Base-by-base conservation (phyloP, 2,888 invertebrate species). In the Leucophora obtusa region DNA sequence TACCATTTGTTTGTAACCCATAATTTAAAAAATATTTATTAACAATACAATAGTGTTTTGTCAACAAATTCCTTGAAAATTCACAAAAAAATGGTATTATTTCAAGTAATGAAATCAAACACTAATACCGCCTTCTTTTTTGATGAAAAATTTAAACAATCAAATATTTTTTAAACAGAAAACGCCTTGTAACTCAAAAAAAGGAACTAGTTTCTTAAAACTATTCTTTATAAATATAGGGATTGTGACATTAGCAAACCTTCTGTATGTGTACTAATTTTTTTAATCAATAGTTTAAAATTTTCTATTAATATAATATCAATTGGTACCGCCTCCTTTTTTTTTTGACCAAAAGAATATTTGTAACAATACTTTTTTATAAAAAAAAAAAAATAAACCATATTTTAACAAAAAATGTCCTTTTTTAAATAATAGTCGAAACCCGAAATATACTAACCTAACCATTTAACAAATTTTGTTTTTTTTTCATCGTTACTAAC, bases 301-400 rank as follows among this genome's bases (percentile, higher is more conserved):
- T 33, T 71, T 65, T 74, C 56, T 53, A 74, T 74, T 66, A 70
- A 66, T 76, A 58, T 28, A 56, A 24, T 72, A 81, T 81, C 81
- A 81, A 77, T 62, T 50, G 66, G 38, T 68, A 58, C 81, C 81
- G 81, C 77, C 77, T 81, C 18, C 77, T 66, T 6, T 53, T 66
- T 6, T 53, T 69, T 60, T n/a, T 65, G 66, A 43, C 63, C 63
- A 63, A 28, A 62, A 50, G n/a, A 8, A 6, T 28, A 43, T 50
- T 28, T 18, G 0, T 8, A 10, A 66, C 54, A 66, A 66, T 38
- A 15, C 11, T 14, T 43, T 66, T 43, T 56, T 47, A 14, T 43
- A 14, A 54, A 18, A 43, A 54, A 18, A 43, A 54, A 66, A 65
- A 54, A 54, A 8, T 11, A 50, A 11, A 50, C 1, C 7, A 47